Evolutionary conservation across 1,140 invertebrate genomes (phyloP).

Genomic region (Hyphantria cunea): DNA sequence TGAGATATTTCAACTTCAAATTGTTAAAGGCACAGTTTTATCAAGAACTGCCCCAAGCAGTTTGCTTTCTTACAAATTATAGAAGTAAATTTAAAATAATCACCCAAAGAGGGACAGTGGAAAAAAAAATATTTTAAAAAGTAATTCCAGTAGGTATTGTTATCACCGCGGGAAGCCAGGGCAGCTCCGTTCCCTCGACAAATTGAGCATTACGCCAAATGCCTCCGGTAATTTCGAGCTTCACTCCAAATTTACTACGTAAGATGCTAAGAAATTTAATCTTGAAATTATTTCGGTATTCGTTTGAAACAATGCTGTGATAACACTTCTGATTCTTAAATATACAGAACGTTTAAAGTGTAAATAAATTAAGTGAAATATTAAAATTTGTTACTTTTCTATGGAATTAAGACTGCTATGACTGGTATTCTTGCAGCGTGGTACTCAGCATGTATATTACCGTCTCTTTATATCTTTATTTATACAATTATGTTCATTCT

Average conservation of each 20-base stretch:
- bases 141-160: conserved; percentile 48
- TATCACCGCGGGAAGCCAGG: conserved; percentile 44
- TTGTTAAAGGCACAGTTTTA: too few relatives aligned
- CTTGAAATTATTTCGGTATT: conserved; percentile 62
- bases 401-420: too few relatives aligned
- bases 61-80: neutral
- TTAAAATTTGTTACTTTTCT: too few relatives aligned
- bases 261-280: conserved; percentile 74
- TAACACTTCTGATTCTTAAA: conserved; percentile 46
- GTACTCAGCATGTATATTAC: too few relatives aligned
- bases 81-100: conserved; percentile 11
- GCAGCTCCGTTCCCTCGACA: conserved; percentile 47
- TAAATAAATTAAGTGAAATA: too few relatives aligned
- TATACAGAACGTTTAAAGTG: too few relatives aligned
- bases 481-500: too few relatives aligned
- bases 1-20: too few relatives aligned
- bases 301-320: conserved; percentile 18
- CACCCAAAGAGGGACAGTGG: conserved; percentile 4
- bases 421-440: too few relatives aligned
- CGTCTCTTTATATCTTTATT: too few relatives aligned
- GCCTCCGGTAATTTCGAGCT: conserved; percentile 66
- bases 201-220: conserved; percentile 72
- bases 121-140: conserved; percentile 25
- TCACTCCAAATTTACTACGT: conserved; percentile 69
- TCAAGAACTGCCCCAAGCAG: neutral